phyloP scores from a whole-genome alignment of 2,113 vertebrate species.

The Bubalus kerabau region DNA sequence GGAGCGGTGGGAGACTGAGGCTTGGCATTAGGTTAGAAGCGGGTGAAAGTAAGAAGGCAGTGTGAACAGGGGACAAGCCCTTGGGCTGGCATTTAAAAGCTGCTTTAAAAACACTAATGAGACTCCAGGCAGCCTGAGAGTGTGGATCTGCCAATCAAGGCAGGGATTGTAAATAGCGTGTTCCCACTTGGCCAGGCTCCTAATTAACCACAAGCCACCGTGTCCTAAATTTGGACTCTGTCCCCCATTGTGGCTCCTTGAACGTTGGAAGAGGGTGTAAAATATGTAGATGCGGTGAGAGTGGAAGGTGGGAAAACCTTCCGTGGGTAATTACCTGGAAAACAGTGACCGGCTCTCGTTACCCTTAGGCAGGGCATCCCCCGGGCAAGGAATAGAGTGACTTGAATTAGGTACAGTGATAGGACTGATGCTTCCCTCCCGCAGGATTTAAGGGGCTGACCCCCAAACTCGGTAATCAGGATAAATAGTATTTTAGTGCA shows the following conservation, averaged over 20 bases:
- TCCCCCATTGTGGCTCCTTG: neutral
- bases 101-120: neutral
- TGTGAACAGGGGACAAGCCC: neutral
- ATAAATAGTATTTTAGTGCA: neutral
- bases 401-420: fast-evolving
- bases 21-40: neutral
- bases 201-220: slow-evolving; percentile 59
- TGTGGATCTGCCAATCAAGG: neutral
- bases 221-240: neutral
- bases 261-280: neutral
- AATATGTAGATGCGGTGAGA: neutral
- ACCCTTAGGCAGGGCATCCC: neutral
- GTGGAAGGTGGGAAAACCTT: neutral
- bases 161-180: neutral
- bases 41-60: too few relatives aligned
- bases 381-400: neutral
- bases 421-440: neutral
- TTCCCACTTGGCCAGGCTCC: neutral
- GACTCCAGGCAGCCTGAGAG: neutral
- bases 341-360: neutral
- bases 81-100: neutral
- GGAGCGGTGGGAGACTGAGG: neutral
- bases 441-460: too few relatives aligned
- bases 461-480: too few relatives aligned
- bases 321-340: neutral